Evolutionary conservation across 2,113 vertebrate genomes (phyloP).

Genomic region (Rhinoderma darwinii): DNA sequence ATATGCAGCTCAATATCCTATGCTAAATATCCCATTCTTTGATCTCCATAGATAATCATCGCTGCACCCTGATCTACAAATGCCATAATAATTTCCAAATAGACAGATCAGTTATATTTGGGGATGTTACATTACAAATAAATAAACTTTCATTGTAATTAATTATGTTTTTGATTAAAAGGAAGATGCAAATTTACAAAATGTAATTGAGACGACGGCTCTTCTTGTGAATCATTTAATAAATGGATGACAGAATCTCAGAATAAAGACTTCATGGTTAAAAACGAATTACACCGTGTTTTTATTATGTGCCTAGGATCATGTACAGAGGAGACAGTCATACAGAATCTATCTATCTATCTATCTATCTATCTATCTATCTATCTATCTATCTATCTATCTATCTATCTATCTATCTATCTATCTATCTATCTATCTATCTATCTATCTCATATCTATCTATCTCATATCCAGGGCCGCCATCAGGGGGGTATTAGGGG

Average conservation of each 20-base stretch:
- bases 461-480: too few relatives aligned
- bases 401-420: slow-evolving; percentile 14
- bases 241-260: slow-evolving; percentile 36
- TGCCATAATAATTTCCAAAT: neutral
- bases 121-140: slow-evolving; percentile 8
- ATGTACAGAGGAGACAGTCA: neutral
- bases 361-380: neutral
- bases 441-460: slow-evolving; percentile 17
- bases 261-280: slow-evolving; percentile 45
- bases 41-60: neutral
- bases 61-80: neutral
- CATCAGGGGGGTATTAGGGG: too few relatives aligned
- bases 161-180: slow-evolving; percentile 45
- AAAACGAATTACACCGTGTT: slow-evolving; percentile 40
- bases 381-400: slow-evolving; percentile 5
- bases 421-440: slow-evolving; percentile 4
- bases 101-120: neutral
- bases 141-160: slow-evolving; percentile 30
- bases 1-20: neutral
- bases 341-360: neutral
- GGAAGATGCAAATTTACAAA: slow-evolving; percentile 38
- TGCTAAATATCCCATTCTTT: neutral
- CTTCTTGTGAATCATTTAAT: slow-evolving; percentile 24
- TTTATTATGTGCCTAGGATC: slow-evolving; percentile 46
- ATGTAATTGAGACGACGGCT: slow-evolving; percentile 31